Base-by-base conservation (phyloP, 1,140 invertebrate genomes). In the Drosophila rufa region DNA sequence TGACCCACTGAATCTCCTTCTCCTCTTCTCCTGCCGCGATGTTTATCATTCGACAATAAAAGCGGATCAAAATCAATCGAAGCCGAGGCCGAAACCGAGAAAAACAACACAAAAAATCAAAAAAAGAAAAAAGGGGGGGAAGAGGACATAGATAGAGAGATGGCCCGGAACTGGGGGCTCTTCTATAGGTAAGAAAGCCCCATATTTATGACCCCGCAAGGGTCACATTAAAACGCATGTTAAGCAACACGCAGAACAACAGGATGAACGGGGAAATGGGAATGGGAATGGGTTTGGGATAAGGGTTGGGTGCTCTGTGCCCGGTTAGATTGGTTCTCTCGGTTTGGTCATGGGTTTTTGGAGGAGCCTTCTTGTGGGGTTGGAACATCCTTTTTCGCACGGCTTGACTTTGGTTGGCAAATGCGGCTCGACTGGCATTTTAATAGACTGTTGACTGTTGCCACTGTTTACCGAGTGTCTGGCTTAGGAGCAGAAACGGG, bases 201-300 rank as follows among this genome's bases (percentile, higher is more conserved):
- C 19, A 78, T 74, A 82, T 91, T 91, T 91, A 91, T 90, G 84
- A 75, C 67, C 75, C 84, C 89, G 74, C 89, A 91, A 89, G 89
- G 89, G 90, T 90, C 90, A 92, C 90, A 91, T 91, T 91, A 91
- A 91, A 90, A 85, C 70, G 73, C 89, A 91, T 91, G 87, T 82
- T 82, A 75, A 66, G 57, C 62, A 87, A 87, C 76, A 82, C 47
- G 33, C 65, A 58, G 11, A 42, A 76, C 67, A 84, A 86, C 57
- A 46, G 48, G 62, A 50, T 67, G 51, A 67, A 22, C 17, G 27
- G 42, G n/a, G 42, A 7, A 43, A 17, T 43, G 62, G 43, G 36
- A 36, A 47, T 36, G 51, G 42, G 42, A 42, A 45, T 53, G 43
- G 62, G 79, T 19, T 30, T 61, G 43, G 48, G 4, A 11, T n/a